These are phyloP conservation scores for Patella pellucida DNA, from an alignment of 2,888 invertebrate genomes.

Conservation along the genomic window DNA sequence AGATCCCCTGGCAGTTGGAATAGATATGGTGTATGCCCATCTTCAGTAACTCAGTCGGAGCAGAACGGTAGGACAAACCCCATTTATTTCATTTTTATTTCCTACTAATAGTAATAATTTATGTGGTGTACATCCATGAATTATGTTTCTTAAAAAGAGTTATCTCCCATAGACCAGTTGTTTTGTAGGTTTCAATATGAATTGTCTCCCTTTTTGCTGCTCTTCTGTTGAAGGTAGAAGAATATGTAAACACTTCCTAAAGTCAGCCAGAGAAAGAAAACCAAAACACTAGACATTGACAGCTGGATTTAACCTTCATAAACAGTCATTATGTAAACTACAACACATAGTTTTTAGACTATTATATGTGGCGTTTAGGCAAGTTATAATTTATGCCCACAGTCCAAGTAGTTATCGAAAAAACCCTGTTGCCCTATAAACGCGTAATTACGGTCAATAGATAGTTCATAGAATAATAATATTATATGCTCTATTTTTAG, in stretches of 20 bases:
- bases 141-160: no score
- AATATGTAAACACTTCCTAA: constrained; percentile 23
- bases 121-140: no score
- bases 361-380: not conserved
- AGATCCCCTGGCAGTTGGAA: no score
- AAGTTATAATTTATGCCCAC: not conserved
- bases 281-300: not conserved
- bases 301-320: constrained; percentile 5
- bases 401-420: no score
- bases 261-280: constrained; percentile 6
- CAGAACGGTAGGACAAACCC: no score
- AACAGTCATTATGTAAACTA: not conserved
- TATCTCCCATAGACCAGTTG: no score
- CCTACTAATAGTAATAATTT: no score
- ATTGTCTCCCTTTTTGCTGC: not conserved
- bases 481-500: not conserved
- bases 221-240: constrained; percentile 17
- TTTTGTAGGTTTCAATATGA: not conserved
- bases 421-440: not conserved
- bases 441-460: not conserved
- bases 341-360: not conserved
- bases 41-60: no score
- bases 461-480: no score
- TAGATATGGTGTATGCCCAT: no score
- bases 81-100: no score